Evolutionary conservation across 2,113 vertebrate species (phyloP), one percentile per base, ranked within the genome.

Genomic region (Neogobius melanostomus): DNA sequence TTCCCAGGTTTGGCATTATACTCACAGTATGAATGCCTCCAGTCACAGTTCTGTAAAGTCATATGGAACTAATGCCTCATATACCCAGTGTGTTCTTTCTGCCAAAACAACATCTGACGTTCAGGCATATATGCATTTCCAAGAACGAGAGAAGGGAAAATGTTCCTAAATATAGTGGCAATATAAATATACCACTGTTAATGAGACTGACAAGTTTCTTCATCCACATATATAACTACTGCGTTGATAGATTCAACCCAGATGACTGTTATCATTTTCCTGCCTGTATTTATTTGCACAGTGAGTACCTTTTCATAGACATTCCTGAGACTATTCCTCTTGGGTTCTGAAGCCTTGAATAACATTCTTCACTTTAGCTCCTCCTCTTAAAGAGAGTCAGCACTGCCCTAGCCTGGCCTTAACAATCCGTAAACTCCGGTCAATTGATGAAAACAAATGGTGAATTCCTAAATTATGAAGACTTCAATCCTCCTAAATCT

Each of bases 1-100:
- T 66, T 10, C 71, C 51, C 14, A 62, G 6, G 53, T 64, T 70
- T 59, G 56, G 66, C 54, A 45, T 12, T 54, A 6, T 7, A 12
- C 5, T 14, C 5, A 2, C 7, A 21, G 10, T 9, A 8, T n/a
- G 43, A 21, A 14, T 15, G 50, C 51, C 21, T 45, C 54, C 44
- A 21, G 45, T 17, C 16, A 53, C 54, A 10, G 59, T 6, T 43
- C 6, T 17, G 6, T 61, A 8, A 44, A 8, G 14, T 14, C 47
- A 28, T 43, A 7, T 50, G 49, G 47, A 60, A 59, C 17, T 60
- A 36, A 57, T 10, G 42, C 68, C 16, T 1, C 7, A 54, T 64
- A 49, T 54, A 9, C 17, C 53, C 17, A 17, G 36, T 11, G 54
- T 15, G 17, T 44, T 49, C 56, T 48, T 36, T 11, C n/a, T 54